Evolutionary conservation across 2,888 invertebrate species (phyloP), one percentile per base, ranked within the genome.

Genomic region (Sinhomidia bicolor): DNA sequence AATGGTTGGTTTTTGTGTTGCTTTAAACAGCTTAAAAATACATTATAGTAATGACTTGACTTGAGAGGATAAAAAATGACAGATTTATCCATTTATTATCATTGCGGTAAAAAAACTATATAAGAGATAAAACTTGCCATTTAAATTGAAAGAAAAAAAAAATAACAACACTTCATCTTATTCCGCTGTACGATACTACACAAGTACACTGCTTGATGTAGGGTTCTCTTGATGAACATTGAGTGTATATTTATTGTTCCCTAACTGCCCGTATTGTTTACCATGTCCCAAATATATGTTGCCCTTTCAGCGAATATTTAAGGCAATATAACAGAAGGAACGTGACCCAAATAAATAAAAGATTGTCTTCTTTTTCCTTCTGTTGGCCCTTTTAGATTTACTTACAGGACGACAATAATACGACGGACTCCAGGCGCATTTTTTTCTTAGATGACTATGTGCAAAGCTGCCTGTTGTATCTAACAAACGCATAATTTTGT

Each of bases 281-380:
- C 79, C n/a, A 4, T 71, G 41, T 65, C 65, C 32, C 9, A 32
- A 32, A 32, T n/a, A 32, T n/a, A 17, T 26, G 57, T 57, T 79
- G 54, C 57, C 79, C 79, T 79, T 79, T 79, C 57, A 57, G 79
- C 79, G 36, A 79, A 71, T 71, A 71, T 71, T 71, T 71, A 71
- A 71, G 79, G 17, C 51, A 79, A 79, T 79, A 57, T 60, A 71
- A 1, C 65, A 17, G 41, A n/a, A 29, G 57, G 57, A 60, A 79
- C 79, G 79, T 79, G 79, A 79, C 79, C 79, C 17, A 79, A 79
- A 79, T 79, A 79, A 79, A 79, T 79, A 79, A 79, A 79, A 60
- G 76, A 76, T 76, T 76, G 51, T 51, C 10, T 29, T n/a, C 9
- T 71, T 41, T 9, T 68, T 36, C 26, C 57, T 17, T 17, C 54